phyloP scores from a whole-genome alignment of 2,113 vertebrate genomes.

The Dendropsophus ebraccatus region DNA sequence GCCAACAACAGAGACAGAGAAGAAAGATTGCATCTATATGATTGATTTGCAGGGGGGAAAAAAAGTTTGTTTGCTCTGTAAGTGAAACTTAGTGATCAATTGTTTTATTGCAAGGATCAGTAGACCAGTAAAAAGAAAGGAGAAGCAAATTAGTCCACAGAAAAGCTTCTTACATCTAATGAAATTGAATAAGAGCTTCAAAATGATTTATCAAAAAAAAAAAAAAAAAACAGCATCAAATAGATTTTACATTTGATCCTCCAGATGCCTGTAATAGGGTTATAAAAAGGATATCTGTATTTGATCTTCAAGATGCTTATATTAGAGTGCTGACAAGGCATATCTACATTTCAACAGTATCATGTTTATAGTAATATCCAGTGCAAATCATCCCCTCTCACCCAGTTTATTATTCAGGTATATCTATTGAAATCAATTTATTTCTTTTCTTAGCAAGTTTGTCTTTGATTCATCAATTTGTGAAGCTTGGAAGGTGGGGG shows the following conservation, averaged over 20 bases:
- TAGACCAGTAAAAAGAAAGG: too few species aligned
- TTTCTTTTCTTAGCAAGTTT: too few species aligned
- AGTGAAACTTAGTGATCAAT: too few species aligned
- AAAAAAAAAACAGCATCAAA: conserved; percentile 25
- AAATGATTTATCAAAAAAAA: not conserved
- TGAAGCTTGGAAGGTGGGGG: too few species aligned
- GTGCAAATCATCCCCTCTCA: not conserved
- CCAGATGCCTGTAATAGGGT: not conserved
- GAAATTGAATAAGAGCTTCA: conserved; percentile 5
- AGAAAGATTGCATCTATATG: too few species aligned
- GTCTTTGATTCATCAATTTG: too few species aligned
- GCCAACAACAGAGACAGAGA: too few species aligned
- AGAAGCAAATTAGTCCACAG: not conserved
- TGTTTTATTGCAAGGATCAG: too few species aligned
- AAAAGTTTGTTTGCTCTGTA: too few species aligned
- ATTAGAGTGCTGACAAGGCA: conserved; percentile 24
- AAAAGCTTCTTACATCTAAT: not conserved
- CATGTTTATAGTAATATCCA: not conserved
- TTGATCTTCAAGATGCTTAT: conserved; percentile 23
- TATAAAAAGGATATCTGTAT: conserved; percentile 15
- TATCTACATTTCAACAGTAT: not conserved
- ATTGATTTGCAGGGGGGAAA: too few species aligned
- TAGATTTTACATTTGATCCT: conserved; percentile 34
- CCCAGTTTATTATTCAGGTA: too few species aligned
- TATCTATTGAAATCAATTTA: too few species aligned